Conservation (phyloP, 2,113 vertebrate genomes). For the Todiramphus chloris region DNA sequence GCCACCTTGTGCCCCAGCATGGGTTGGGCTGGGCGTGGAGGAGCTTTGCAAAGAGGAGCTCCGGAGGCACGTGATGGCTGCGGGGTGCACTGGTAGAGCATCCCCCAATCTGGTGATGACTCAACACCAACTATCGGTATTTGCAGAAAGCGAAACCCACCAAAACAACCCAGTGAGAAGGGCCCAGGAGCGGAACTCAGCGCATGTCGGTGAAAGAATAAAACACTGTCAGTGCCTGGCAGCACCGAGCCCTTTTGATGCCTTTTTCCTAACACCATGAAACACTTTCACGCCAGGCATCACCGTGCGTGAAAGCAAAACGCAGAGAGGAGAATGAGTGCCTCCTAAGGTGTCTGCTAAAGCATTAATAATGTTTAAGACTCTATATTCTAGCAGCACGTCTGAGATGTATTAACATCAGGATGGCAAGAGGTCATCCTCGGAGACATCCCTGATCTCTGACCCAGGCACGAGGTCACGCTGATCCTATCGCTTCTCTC, state of each 20-base stretch:
- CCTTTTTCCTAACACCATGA: not conserved
- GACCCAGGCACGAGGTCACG: not conserved
- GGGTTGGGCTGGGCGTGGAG: rapidly evolving
- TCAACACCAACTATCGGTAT: not conserved
- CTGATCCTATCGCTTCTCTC: not conserved
- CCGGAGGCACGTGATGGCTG: rapidly evolving
- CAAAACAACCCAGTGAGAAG: not conserved
- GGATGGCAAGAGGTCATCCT: constrained; percentile 33
- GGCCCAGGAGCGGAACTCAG: not conserved
- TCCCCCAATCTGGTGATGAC: not conserved
- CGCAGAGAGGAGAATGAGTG: not conserved
- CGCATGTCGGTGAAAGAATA: not conserved
- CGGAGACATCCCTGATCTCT: constrained; percentile 1
- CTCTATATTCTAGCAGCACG: not conserved
- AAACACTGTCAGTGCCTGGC: not conserved
- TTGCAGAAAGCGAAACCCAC: constrained; percentile 15
- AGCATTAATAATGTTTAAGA: not conserved
- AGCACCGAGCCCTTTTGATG: not conserved
- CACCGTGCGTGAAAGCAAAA: not conserved
- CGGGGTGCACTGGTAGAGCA: not conserved
- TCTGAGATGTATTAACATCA: constrained; percentile 37
- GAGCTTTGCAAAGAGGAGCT: not conserved
- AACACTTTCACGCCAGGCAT: not conserved
- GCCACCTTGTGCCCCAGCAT: not conserved
- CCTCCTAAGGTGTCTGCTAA: not conserved